phyloP scores from a whole-genome alignment of 2,888 invertebrate species.

The Balanococcus diminutus region DNA sequence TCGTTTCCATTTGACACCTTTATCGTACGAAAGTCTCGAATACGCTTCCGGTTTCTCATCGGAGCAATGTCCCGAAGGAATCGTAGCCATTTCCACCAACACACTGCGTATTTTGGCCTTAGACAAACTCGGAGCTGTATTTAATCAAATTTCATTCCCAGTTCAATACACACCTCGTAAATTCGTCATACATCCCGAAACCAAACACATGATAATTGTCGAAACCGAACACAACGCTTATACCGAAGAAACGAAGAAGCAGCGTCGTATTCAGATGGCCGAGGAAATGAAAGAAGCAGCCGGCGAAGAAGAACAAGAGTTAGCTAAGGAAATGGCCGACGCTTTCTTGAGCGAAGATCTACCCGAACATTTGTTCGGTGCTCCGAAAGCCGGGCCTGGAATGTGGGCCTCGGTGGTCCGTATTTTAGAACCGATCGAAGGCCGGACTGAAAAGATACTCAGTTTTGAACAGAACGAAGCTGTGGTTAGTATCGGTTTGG shows the following conservation, averaged over 20 bases:
- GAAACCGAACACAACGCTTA: slow-evolving; percentile 99
- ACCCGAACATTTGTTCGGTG: slow-evolving; percentile 92
- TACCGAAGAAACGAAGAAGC: slow-evolving; percentile 94
- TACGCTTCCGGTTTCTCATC: slow-evolving; percentile 93
- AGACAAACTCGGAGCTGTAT: slow-evolving; percentile 97
- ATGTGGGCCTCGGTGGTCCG: slow-evolving; percentile 95
- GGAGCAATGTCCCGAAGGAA: slow-evolving; percentile 99
- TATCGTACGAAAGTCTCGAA: slow-evolving; percentile 95
- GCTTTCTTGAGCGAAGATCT: slow-evolving; percentile 93
- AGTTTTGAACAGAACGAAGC: slow-evolving; percentile 95
- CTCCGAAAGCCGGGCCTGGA: slow-evolving; percentile 93
- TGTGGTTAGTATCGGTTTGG: slow-evolving; percentile 76
- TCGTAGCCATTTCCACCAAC: slow-evolving; percentile 98
- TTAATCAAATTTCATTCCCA: slow-evolving; percentile 93
- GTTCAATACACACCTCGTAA: slow-evolving; percentile 95
- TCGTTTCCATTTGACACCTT: slow-evolving; percentile 90
- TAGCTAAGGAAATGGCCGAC: slow-evolving; percentile 97
- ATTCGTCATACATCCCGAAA: slow-evolving; percentile 90
- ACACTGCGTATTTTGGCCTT: slow-evolving; percentile 95
- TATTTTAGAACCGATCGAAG: slow-evolving; percentile 83
- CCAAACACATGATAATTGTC: slow-evolving; percentile 85
- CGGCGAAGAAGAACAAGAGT: slow-evolving; percentile 91
- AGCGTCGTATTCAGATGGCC: slow-evolving; percentile 93
- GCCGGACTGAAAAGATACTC: slow-evolving; percentile 77
- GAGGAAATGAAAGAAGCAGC: slow-evolving; percentile 98